phyloP scores from a whole-genome alignment of 1,140 invertebrate genomes.

The Neuroterus valhalla region DNA sequence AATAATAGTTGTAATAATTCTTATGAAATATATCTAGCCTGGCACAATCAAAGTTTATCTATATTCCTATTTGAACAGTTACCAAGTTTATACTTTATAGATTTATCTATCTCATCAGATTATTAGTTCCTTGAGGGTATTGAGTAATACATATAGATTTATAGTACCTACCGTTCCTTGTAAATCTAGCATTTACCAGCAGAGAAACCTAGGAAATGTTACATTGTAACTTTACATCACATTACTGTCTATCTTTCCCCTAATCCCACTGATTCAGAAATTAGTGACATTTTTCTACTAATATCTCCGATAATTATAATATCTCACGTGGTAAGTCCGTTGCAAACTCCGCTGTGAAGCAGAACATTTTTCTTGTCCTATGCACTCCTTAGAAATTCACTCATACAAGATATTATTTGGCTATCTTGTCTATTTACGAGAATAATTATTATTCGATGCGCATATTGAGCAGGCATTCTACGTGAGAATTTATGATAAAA shows the following conservation, averaged over 20 bases:
- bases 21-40: not conserved
- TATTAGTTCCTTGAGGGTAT: not conserved
- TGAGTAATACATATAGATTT: conserved; percentile 19
- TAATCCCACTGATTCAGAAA: conserved; percentile 15
- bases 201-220: conserved; percentile 17
- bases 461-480: too few relatives aligned
- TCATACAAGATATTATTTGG: too few relatives aligned
- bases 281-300: conserved; percentile 27
- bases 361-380: too few relatives aligned
- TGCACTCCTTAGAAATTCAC: too few relatives aligned
- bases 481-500: too few relatives aligned
- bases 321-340: not conserved
- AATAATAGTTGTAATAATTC: too few relatives aligned
- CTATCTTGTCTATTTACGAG: too few relatives aligned
- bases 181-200: conserved; percentile 16
- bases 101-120: not conserved
- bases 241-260: conserved; percentile 14
- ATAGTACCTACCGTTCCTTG: conserved; percentile 16
- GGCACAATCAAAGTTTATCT: not conserved
- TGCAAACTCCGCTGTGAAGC: too few relatives aligned
- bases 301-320: not conserved
- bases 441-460: too few relatives aligned
- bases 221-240: conserved; percentile 17
- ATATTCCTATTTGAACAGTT: not conserved
- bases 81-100: conserved; percentile 6